phyloP scores from a whole-genome alignment of 2,797 vertebrate genomes.

The Propithecus perrieri region DNA sequence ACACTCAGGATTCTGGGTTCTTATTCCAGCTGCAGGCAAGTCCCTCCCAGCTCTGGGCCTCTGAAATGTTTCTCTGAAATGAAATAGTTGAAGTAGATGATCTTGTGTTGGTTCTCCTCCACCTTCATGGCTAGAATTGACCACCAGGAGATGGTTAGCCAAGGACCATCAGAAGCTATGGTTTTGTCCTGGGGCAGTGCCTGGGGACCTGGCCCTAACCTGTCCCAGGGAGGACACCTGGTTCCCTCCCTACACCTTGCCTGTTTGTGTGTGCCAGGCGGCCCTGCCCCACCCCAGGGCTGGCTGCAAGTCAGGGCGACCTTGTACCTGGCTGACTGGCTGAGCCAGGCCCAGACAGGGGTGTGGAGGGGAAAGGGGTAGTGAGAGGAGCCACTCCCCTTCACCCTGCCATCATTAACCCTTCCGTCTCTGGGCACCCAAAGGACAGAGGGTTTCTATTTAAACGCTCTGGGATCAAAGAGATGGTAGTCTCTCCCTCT shows the following conservation, averaged over 20 bases:
- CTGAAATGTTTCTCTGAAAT: constrained; percentile 39
- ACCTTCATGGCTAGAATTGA: neutral
- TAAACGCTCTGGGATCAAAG: constrained; percentile 67
- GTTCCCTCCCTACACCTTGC: constrained; percentile 58
- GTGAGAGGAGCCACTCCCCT: constrained; percentile 54
- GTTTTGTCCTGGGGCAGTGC: constrained; percentile 61
- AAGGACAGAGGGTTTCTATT: constrained; percentile 48
- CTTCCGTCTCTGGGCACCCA: constrained; percentile 51
- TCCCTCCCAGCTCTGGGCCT: neutral
- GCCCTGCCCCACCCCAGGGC: constrained; percentile 76
- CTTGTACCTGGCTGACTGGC: constrained; percentile 81
- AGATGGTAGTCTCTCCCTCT: constrained; percentile 17
- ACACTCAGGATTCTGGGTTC: neutral
- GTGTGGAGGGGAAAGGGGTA: constrained; percentile 58
- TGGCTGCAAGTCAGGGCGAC: constrained; percentile 79
- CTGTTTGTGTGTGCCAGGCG: constrained; percentile 66
- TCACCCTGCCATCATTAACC: constrained; percentile 70
- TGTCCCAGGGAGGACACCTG: constrained; percentile 72
- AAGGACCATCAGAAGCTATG: neutral
- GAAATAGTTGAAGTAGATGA: neutral
- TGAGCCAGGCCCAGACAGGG: constrained; percentile 74
- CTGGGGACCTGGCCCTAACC: constrained; percentile 72
- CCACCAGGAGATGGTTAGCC: neutral
- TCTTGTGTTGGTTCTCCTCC: neutral
- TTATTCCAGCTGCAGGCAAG: neutral